Percentiles rank a stretch among this genome's conserved stretches.
These are phyloP conservation scores for Nycticebus coucang DNA, from an alignment of 2,113 vertebrate genomes.

Conservation along the genomic window DNA sequence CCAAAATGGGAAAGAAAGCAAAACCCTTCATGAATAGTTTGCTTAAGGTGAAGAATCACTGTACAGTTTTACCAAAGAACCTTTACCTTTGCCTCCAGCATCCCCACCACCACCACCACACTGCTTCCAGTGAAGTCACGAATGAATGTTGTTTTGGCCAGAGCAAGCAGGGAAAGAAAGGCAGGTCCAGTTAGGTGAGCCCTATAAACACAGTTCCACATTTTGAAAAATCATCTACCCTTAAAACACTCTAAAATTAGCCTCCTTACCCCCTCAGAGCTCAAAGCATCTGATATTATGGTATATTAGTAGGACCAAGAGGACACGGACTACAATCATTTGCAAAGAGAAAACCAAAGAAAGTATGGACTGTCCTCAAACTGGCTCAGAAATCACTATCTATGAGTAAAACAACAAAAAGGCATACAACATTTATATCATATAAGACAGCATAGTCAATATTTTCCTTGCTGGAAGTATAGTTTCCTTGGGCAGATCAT, in stretches of 20 bases:
- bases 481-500: neutral
- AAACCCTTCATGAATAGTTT: conserved; percentile 62
- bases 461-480: neutral
- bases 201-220: conserved; percentile 79
- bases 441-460: neutral
- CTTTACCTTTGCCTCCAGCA: conserved; percentile 3
- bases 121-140: neutral
- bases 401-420: conserved; percentile 37
- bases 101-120: neutral
- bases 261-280: conserved; percentile 80
- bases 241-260: conserved; percentile 86
- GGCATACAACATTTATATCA: neutral
- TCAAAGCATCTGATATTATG: conserved; percentile 86
- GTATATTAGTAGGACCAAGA: conserved; percentile 83
- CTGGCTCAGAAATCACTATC: neutral
- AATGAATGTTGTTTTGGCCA: conserved; percentile 47
- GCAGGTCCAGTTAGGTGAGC: conserved; percentile 74
- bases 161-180: conserved; percentile 77
- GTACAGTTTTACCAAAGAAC: conserved; percentile 21
- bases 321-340: conserved; percentile 81
- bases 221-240: conserved; percentile 86
- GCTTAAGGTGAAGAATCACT: conserved; percentile 53
- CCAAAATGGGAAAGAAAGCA: conserved; percentile 32
- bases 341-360: conserved; percentile 80
- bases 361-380: conserved; percentile 60